A percentile compares a stretch with the other conserved stretches of the same genome.
These are phyloP conservation scores for Carettochelys insculpta DNA, from an alignment of 2,113 vertebrate species.

Conservation along the genomic window DNA sequence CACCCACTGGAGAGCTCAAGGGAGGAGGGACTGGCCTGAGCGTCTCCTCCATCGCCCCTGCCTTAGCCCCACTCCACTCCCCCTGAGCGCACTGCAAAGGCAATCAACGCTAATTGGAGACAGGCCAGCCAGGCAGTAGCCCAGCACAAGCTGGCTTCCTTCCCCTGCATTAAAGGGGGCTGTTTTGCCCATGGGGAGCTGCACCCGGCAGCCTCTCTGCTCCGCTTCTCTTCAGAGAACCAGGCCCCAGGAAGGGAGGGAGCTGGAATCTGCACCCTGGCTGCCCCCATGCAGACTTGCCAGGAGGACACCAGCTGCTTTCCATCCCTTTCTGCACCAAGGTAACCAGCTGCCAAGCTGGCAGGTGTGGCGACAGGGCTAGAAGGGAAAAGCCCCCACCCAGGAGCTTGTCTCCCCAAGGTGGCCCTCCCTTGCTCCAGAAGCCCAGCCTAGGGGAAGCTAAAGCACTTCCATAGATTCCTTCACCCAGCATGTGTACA, in stretches of 20 bases:
- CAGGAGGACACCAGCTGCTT: not conserved
- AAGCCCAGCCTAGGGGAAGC: not conserved
- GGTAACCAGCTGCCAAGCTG: not conserved
- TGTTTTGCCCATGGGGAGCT: not conserved
- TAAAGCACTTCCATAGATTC: not conserved
- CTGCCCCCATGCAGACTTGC: no score
- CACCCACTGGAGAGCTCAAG: not conserved
- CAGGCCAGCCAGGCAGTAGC: rapidly evolving
- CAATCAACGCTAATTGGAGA: no score
- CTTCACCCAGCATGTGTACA: not conserved
- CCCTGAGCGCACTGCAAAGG: slow-evolving; percentile 45
- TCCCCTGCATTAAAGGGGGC: rapidly evolving
- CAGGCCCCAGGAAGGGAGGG: not conserved
- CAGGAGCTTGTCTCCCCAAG: not conserved
- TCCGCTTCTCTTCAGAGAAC: not conserved
- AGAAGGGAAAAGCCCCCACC: not conserved
- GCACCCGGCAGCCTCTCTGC: not conserved
- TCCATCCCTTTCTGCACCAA: not conserved
- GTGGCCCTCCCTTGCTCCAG: not conserved
- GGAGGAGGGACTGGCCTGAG: not conserved
- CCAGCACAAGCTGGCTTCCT: not conserved
- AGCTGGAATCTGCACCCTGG: not conserved
- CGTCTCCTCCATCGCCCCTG: slow-evolving; percentile 18
- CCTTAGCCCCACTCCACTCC: not conserved
- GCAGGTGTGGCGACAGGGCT: rapidly evolving